Base-by-base conservation (phyloP, 2,113 vertebrate genomes). In the Gorsachius goisagi region DNA sequence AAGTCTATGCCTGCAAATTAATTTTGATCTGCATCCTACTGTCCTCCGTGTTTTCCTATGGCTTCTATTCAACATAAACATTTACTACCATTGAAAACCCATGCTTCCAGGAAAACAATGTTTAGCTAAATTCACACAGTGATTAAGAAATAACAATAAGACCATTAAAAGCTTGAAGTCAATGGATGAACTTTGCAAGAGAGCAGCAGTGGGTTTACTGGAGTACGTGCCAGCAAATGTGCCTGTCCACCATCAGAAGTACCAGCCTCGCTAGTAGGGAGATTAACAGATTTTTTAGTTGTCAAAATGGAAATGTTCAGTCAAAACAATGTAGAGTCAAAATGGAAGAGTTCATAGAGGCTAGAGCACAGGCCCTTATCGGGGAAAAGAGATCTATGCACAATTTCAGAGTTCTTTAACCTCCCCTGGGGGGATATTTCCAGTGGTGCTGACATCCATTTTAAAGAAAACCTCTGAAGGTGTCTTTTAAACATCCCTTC, bases 51-150 rank as follows among this genome's bases (percentile, higher is more conserved):
- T 52, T 78, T 87, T 95, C 69, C 53, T 78, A 75, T 23, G 53
- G 73, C 81, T 88, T 64, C 77, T 49, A 30, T 75, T 91, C 91
- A 90, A 78, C 47, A 64, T 52, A 89, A 95, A 93, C 93, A 86
- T 26, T 68, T 62, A 60, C 44, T 72, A 47, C 44, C 44, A 67
- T 6, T 75, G 64, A 78, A 88, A 89, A 75, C 35, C 17, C 24
- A 18, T 6, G 33, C 37, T 92, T 92, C 78, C 92, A 95, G 93
- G 83, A 94, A 91, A 91, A 75, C 33, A n/a, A 5, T 37, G 69
- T 82, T 95, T 75, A 87, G 37, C 63, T 81, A 84, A 89, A 87
- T 67, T 86, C 60, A 89, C 85, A 62, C n/a, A 87, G 45, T 28
- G 73, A 71, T 71, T 19, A 89, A 86, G 89, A 59, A 76, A 50